Evolutionary conservation across 1,140 invertebrate genomes (phyloP), one percentile per base, ranked within the genome.

Genomic region (Ylistrum balloti): DNA sequence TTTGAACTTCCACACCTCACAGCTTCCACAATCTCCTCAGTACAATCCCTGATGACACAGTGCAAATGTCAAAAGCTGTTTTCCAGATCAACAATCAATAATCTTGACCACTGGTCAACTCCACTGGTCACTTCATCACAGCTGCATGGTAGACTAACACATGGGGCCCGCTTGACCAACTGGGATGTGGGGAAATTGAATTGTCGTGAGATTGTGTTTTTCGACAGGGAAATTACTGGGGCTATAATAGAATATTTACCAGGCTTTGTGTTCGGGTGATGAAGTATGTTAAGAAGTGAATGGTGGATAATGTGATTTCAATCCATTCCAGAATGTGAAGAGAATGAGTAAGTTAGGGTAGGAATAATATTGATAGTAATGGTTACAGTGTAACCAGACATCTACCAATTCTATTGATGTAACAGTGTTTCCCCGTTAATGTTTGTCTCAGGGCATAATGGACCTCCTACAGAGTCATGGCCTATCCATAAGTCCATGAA

Each of bases 11-110:
- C 56, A n/a, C 56, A 74, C 56, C 56, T 74, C 56, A 74, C 56
- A 74, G 56, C 56, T 74, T 74, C 56, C 56, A 74, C 56, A 74
- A 45, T 45, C 7, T 45, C 41, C 41, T 45, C 41, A 45, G 41
- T 45, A 45, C 41, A 45, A 74, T 74, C 56, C 56, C 56, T 28
- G 56, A 74, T 74, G 56, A 74, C 56, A 74, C 56, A 28, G 22
- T 74, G 56, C 56, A 74, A 74, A 74, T 74, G 56, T 74, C 56
- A 74, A 74, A 74, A n/a, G 56, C 56, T 74, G 56, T 74, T 74
- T 74, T 74, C 56, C 56, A 74, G 5, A n/a, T n/a, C 56, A n/a
- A 22, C n/a, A n/a, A 74, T 74, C 56, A 28, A 74, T 74, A 74
- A 11, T 5, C 56, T 45, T 74, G 56, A 74, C 56, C 56, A 74